Percentiles rank a stretch among this genome's conserved stretches.
Evolutionary conservation across 2,888 invertebrate genomes (phyloP).

Genomic region (Galerucella calmariensis): DNA sequence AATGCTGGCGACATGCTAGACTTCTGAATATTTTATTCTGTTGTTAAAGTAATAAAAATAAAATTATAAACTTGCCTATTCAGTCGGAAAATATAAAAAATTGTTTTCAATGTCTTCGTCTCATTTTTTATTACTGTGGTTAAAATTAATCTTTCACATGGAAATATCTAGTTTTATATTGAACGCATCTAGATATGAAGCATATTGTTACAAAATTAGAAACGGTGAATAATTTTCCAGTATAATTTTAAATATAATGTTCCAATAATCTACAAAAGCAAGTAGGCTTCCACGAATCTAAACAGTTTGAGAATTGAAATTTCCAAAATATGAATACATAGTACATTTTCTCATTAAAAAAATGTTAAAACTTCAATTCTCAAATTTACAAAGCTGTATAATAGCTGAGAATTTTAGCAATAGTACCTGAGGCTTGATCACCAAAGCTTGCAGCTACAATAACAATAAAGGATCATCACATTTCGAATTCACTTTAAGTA

Average conservation of each 20-base stretch:
- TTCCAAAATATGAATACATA: background rate
- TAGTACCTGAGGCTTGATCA: conserved; percentile 4
- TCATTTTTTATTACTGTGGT: too few species aligned
- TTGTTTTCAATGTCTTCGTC: too few species aligned
- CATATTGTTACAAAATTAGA: background rate
- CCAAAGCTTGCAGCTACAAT: conserved; percentile 4
- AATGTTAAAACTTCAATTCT: background rate
- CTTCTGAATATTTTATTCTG: too few species aligned
- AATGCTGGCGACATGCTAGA: too few species aligned
- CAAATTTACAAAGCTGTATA: conserved; percentile 1
- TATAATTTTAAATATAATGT: background rate
- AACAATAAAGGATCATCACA: background rate
- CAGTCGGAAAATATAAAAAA: too few species aligned
- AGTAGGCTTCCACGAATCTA: background rate
- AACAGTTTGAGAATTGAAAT: conserved; percentile 1
- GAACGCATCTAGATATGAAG: background rate
- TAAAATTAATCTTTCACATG: too few species aligned
- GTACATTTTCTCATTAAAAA: background rate
- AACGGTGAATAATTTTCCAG: background rate
- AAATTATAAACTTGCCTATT: too few species aligned
- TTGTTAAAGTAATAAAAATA: too few species aligned
- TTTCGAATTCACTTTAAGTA: background rate
- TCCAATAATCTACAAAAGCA: background rate
- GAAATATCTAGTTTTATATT: background rate
- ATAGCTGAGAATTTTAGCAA: background rate